A percentile compares a stretch with the other conserved stretches of the same genome.
These are phyloP conservation scores for Varroa destructor DNA, from an alignment of 1,140 invertebrate genomes.

Conservation along the genomic window DNA sequence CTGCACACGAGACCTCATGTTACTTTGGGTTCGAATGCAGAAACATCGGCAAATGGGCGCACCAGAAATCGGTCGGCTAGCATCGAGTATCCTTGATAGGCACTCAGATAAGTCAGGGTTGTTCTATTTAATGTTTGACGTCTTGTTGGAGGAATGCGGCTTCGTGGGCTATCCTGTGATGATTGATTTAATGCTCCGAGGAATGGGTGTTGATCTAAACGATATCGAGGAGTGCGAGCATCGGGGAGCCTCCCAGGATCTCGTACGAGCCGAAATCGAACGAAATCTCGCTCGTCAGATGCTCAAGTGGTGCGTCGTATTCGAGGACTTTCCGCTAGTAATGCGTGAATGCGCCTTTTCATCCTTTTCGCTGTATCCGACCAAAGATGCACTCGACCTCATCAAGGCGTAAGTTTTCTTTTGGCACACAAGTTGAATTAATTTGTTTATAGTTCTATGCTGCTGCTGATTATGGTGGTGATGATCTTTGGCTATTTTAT, in stretches of 20 bases:
- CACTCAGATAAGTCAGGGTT: not conserved
- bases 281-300: slow-evolving; percentile 9
- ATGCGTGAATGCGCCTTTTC: slow-evolving; percentile 25
- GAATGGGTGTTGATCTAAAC: slow-evolving; percentile 18
- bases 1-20: slow-evolving; percentile 24
- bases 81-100: not conserved
- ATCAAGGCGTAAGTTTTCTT: not conserved
- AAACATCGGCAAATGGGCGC: slow-evolving; percentile 9
- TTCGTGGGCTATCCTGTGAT: slow-evolving; percentile 4
- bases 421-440: too few relatives aligned
- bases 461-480: too few relatives aligned
- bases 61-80: not conserved
- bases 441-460: too few relatives aligned
- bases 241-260: not conserved
- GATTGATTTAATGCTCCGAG: slow-evolving; percentile 9
- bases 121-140: slow-evolving; percentile 22
- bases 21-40: slow-evolving; percentile 10
- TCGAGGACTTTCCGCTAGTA: slow-evolving; percentile 7
- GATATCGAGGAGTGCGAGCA: slow-evolving; percentile 17
- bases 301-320: slow-evolving; percentile 1
- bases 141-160: slow-evolving; percentile 8
- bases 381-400: slow-evolving; percentile 2
- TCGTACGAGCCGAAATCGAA: slow-evolving; percentile 14
- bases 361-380: slow-evolving; percentile 14
- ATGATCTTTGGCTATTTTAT: too few relatives aligned